Evolutionary conservation across 2,113 vertebrate species (phyloP).

Genomic region (Clarias batrachus): DNA sequence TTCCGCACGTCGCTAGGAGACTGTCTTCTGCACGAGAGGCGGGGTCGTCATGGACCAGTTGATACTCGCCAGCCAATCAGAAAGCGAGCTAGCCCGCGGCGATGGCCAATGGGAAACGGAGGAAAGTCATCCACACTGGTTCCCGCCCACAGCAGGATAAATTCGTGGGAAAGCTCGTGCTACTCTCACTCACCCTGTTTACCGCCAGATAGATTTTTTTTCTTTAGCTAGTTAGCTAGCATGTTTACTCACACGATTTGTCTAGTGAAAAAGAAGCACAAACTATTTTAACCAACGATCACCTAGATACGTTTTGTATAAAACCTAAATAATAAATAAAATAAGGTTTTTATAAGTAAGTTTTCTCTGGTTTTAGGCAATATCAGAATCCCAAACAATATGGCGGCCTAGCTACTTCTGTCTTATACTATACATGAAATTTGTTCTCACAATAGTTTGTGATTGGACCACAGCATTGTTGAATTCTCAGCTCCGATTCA

Average conservation of each 20-base stretch:
- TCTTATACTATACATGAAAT: background rate
- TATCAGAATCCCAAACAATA: background rate
- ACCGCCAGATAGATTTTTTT: background rate
- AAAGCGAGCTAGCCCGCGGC: background rate
- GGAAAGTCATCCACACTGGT: background rate
- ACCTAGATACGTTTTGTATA: background rate
- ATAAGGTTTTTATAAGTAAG: no score
- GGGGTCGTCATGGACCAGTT: background rate
- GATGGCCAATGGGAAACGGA: constrained; percentile 25
- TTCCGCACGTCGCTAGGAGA: constrained; percentile 30
- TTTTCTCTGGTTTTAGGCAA: background rate
- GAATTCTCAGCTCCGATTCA: background rate
- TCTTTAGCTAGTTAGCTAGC: background rate
- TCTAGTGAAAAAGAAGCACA: background rate
- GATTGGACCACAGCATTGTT: background rate
- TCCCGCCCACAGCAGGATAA: background rate
- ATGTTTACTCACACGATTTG: background rate
- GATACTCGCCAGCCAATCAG: background rate
- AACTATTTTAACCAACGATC: background rate
- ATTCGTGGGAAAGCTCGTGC: background rate
- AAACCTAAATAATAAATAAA: background rate
- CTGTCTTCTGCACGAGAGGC: background rate
- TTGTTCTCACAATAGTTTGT: background rate
- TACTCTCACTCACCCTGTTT: background rate
- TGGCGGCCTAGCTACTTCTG: background rate